Conservation (phyloP, 2,888 invertebrate genomes). For the Mythimna vitellina region DNA sequence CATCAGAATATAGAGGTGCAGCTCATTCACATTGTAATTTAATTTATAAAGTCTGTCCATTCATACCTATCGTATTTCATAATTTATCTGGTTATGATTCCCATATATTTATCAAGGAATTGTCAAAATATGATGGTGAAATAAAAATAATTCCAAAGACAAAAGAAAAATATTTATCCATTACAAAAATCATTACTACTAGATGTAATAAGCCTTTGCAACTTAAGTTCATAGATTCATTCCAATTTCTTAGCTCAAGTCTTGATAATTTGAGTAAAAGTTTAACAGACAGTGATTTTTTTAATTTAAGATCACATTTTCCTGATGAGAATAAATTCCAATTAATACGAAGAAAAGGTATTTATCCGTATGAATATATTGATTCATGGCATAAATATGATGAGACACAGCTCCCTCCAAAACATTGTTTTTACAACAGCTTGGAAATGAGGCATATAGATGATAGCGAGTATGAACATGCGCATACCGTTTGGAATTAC, state of each 20-base stretch:
- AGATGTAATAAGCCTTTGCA: too few relatives aligned
- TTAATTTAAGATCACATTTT: not conserved
- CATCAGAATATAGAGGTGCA: too few relatives aligned
- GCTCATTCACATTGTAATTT: too few relatives aligned
- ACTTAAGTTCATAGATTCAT: too few relatives aligned
- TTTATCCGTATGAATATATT: constrained; percentile 12
- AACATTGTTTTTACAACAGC: not conserved
- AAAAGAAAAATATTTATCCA: not conserved
- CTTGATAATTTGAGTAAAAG: not conserved
- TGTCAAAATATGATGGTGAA: not conserved
- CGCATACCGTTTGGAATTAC: too few relatives aligned
- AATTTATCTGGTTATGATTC: not conserved
- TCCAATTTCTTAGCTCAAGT: too few relatives aligned
- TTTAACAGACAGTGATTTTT: not conserved
- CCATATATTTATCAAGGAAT: not conserved
- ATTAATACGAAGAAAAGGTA: not conserved
- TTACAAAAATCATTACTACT: too few relatives aligned
- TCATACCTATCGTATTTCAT: too few relatives aligned
- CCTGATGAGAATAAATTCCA: not conserved
- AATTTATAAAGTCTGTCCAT: too few relatives aligned
- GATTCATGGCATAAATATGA: not conserved
- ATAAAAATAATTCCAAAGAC: constrained; percentile 6
- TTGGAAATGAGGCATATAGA: not conserved
- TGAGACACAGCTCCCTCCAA: constrained; percentile 22
- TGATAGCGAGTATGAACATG: too few relatives aligned